These are phyloP conservation scores for Choreutis nemorana DNA, from an alignment of 2,888 invertebrate genomes.

Conservation along the genomic window DNA sequence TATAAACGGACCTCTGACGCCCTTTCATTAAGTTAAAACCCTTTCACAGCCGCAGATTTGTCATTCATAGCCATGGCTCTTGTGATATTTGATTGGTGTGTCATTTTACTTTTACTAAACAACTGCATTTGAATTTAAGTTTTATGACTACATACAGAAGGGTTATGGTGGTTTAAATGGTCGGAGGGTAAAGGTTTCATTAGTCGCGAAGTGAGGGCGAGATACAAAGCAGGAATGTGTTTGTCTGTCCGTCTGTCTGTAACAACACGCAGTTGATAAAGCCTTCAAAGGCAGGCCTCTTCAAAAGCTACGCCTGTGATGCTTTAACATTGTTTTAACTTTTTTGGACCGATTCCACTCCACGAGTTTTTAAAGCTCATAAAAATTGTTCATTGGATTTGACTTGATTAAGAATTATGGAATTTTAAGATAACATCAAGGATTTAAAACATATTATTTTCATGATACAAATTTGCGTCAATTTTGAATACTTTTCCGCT, in stretches of 20 bases:
- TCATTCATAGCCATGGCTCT: slow-evolving; percentile 26
- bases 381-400: too few species aligned
- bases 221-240: slow-evolving; percentile 36
- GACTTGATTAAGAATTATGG: too few species aligned
- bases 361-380: too few species aligned
- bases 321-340: too few species aligned
- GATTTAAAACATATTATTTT: too few species aligned
- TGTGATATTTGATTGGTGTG: slow-evolving; percentile 21
- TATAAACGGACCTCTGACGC: slow-evolving; percentile 21
- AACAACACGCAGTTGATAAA: slow-evolving; percentile 50
- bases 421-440: too few species aligned
- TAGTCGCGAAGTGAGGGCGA: slow-evolving; percentile 39
- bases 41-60: slow-evolving; percentile 13
- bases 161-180: slow-evolving; percentile 6
- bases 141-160: slow-evolving; percentile 15
- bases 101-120: slow-evolving; percentile 8
- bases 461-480: too few species aligned
- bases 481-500: too few species aligned
- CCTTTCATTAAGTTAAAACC: slow-evolving; percentile 11
- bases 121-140: slow-evolving; percentile 11
- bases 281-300: slow-evolving; percentile 28
- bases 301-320: slow-evolving; percentile 5
- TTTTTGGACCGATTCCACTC: too few species aligned
- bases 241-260: slow-evolving; percentile 44
- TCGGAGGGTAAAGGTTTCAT: too few species aligned